phyloP scores from a whole-genome alignment of 2,797 vertebrate genomes.

The Cyclura pinguis region DNA sequence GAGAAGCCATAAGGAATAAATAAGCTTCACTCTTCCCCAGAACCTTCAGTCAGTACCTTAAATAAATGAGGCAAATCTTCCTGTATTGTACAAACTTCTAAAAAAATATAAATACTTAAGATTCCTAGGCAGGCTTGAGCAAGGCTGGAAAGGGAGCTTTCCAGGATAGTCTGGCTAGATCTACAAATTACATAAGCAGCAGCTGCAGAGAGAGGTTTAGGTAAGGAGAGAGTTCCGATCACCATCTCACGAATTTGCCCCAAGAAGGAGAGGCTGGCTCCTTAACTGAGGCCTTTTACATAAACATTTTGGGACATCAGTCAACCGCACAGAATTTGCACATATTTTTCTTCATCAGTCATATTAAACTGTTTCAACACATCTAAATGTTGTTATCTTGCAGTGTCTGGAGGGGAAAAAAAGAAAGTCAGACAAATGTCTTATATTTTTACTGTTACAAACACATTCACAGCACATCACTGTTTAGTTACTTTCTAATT shows the following conservation, averaged over 20 bases:
- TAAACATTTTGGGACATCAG: conserved; percentile 44
- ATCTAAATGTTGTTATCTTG: conserved; percentile 19
- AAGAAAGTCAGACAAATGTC: neutral
- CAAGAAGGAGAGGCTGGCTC: conserved; percentile 51
- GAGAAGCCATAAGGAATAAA: fast-evolving
- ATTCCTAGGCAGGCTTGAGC: conserved; percentile 70
- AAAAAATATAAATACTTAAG: conserved; percentile 73
- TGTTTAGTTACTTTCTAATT: conserved; percentile 2
- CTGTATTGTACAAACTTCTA: conserved; percentile 50
- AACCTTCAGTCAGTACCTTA: conserved; percentile 13
- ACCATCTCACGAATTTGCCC: conserved; percentile 42
- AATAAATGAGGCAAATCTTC: conserved; percentile 36
- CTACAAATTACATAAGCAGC: conserved; percentile 34
- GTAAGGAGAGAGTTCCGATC: neutral
- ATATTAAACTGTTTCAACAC: conserved; percentile 26
- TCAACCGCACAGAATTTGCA: conserved; percentile 55
- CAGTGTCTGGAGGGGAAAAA: neutral
- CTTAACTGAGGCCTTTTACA: neutral
- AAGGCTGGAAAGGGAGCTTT: neutral
- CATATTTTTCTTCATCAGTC: conserved; percentile 19
- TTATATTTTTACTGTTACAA: neutral
- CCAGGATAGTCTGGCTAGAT: conserved; percentile 32
- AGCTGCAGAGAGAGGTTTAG: conserved; percentile 9
- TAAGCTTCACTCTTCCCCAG: fast-evolving
- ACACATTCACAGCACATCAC: neutral